phyloP scores from a whole-genome alignment of 2,888 invertebrate genomes.

The Resseliella maxima region DNA sequence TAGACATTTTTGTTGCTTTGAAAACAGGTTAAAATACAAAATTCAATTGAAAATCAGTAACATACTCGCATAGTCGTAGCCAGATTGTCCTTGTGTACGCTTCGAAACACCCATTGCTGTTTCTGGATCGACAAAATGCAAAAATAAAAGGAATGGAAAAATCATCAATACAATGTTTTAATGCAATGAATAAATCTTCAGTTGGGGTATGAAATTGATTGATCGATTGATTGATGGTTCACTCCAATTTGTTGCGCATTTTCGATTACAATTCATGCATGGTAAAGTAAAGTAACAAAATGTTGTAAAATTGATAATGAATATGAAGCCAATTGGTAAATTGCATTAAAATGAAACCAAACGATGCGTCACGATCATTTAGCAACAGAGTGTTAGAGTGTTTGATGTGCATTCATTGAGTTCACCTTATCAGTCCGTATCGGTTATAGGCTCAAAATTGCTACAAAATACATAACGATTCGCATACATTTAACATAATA shows the following conservation, averaged over 20 bases:
- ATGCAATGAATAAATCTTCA: neutral
- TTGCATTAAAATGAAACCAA: neutral
- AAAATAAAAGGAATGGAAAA: neutral
- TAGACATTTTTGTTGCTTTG: neutral
- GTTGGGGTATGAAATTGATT: neutral
- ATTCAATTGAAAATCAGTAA: neutral
- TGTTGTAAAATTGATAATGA: conserved; percentile 21
- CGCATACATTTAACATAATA: neutral
- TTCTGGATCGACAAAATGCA: conserved; percentile 69
- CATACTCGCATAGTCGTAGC: conserved; percentile 78
- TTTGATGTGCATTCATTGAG: neutral
- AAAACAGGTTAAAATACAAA: neutral
- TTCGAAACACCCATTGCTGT: conserved; percentile 91
- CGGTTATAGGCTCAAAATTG: neutral
- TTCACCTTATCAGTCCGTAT: neutral
- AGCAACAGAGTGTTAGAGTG: neutral
- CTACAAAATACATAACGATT: neutral
- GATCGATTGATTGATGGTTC: neutral
- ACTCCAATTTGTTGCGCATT: neutral
- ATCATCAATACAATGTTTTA: neutral
- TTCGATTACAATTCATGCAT: neutral
- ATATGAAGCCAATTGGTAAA: conserved; percentile 19
- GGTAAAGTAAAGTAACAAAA: neutral
- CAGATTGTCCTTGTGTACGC: conserved; percentile 82
- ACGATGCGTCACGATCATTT: neutral